Evolutionary conservation across 1,140 invertebrate genomes (phyloP).

Genomic region (Penaeus japonicus): DNA sequence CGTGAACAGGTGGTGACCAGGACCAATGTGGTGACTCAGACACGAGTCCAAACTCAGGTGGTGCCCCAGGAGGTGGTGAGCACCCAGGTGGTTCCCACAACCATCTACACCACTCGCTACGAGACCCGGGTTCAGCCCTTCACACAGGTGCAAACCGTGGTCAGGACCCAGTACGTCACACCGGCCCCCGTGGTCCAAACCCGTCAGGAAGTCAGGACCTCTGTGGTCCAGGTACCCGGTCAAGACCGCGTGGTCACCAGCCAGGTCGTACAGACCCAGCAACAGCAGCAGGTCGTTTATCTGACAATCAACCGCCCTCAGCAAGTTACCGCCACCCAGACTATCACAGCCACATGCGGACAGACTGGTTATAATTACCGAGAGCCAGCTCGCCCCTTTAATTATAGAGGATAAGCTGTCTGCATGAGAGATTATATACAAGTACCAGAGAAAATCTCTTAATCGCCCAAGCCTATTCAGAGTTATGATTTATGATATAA

Average conservation of each 20-base stretch:
- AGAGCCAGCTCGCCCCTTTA: neutral
- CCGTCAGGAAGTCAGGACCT: slow-evolving; percentile 1
- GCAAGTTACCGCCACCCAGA: slow-evolving; percentile 37
- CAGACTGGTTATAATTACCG: slow-evolving; percentile 39
- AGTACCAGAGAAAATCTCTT: too few species aligned
- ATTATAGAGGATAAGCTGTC: neutral
- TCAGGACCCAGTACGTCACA: slow-evolving; percentile 36
- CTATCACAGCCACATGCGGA: slow-evolving; percentile 39
- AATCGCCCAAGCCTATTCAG: too few species aligned
- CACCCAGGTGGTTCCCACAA: slow-evolving; percentile 31
- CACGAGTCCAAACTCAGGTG: slow-evolving; percentile 15
- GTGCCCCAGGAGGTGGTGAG: slow-evolving; percentile 39
- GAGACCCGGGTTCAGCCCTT: slow-evolving; percentile 39
- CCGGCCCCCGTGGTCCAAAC: slow-evolving; percentile 25
- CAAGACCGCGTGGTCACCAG: slow-evolving; percentile 27
- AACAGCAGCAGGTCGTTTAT: slow-evolving; percentile 34
- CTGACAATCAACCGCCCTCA: slow-evolving; percentile 22
- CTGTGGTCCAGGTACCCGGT: slow-evolving; percentile 34
- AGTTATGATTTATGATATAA: too few species aligned
- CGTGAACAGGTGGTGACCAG: slow-evolving; percentile 37
- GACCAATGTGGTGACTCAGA: slow-evolving; percentile 40
- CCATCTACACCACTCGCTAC: slow-evolving; percentile 27
- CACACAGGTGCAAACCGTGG: slow-evolving; percentile 43
- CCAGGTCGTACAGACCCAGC: slow-evolving; percentile 41
- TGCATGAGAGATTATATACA: neutral